Base-by-base conservation (phyloP, 2,113 vertebrate genomes). In the Cyprinodon variegatus region DNA sequence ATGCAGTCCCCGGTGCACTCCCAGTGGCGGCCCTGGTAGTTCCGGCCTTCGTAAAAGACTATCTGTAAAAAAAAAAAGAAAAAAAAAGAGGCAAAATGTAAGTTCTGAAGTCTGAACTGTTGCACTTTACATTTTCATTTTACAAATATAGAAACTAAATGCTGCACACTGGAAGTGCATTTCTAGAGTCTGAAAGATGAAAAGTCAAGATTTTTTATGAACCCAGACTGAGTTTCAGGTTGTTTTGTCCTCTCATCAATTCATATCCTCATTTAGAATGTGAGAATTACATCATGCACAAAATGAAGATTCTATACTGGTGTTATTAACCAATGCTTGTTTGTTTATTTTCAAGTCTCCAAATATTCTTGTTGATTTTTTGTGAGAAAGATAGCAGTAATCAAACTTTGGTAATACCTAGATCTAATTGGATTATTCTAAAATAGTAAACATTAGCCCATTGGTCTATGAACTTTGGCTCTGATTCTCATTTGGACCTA, bases 31-130 rank as follows among this genome's bases (percentile, higher is more conserved):
- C 93, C 93, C 91, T 93, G 91, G 89, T 91, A 93, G 89, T 93
- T 93, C 57, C 73, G 82, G 89, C 92, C 90, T 68, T 95, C 93
- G 76, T 94, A 94, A 82, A 95, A 95, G 78, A 94, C 83, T 1
- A 95, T 94, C 93, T 96, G 7, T 29, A 41, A 62, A 41, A 74
- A 60, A 68, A 65, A 43, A 11, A 73, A 20, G 17, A 15, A 57
- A 57, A 20, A 6, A 57, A 9, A 3, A 20, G 3, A n/a, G 20
- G 5, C 17, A 57, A 45, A 45, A 9, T 41, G 43, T 45, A 45
- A 45, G 9, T 45, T 45, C 11, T 29, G 29, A 29, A 29, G 29
- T 29, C 29, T 29, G 29, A 29, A 29, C 29, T 29, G 29, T 29
- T 29, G 29, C 29, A 29, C 29, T 29, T 29, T 29, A 29, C 29